Evolutionary conservation across 2,113 vertebrate genomes (phyloP).

Genomic region (Aptenodytes patagonicus): DNA sequence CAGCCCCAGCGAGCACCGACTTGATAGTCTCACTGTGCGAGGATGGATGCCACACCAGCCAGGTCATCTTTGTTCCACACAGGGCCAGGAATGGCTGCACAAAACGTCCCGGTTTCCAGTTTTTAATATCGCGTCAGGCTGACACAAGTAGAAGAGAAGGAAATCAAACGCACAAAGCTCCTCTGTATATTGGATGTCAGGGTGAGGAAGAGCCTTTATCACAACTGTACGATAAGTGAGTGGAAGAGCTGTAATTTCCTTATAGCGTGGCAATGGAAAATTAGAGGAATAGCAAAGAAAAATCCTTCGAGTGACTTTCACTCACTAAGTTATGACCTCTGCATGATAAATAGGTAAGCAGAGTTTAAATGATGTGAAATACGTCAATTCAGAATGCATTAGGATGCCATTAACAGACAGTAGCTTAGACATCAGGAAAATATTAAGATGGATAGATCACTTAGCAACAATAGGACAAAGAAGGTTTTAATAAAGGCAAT

Average conservation of each 20-base stretch:
- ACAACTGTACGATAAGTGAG: not conserved
- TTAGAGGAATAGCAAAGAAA: conserved; percentile 36
- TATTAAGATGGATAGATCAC: conserved; percentile 65
- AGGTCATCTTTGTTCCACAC: conserved; percentile 38
- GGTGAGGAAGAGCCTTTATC: not conserved
- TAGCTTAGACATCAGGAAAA: conserved; percentile 49
- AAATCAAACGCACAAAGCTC: not conserved
- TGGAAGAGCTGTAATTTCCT: conserved; percentile 42
- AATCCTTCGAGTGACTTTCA: conserved; percentile 58
- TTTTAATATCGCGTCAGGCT: not conserved
- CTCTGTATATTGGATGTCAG: not conserved
- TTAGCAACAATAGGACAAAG: conserved; percentile 62
- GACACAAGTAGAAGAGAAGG: not conserved
- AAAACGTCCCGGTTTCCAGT: not conserved
- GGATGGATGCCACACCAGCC: conserved; percentile 15
- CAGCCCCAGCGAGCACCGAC: not conserved
- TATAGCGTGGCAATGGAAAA: not conserved
- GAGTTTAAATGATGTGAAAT: conserved; percentile 64
- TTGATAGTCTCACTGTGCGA: not conserved
- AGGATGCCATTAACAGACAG: conserved; percentile 61
- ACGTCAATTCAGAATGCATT: conserved; percentile 54
- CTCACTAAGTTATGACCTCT: conserved; percentile 52
- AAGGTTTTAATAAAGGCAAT: conserved; percentile 49
- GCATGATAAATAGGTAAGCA: conserved; percentile 62
- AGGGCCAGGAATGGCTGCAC: not conserved